A percentile compares a stretch with the other conserved stretches of the same genome.
These are phyloP conservation scores for Centropyge bicolor DNA, from an alignment of 2,797 vertebrate species.

Conservation along the genomic window DNA sequence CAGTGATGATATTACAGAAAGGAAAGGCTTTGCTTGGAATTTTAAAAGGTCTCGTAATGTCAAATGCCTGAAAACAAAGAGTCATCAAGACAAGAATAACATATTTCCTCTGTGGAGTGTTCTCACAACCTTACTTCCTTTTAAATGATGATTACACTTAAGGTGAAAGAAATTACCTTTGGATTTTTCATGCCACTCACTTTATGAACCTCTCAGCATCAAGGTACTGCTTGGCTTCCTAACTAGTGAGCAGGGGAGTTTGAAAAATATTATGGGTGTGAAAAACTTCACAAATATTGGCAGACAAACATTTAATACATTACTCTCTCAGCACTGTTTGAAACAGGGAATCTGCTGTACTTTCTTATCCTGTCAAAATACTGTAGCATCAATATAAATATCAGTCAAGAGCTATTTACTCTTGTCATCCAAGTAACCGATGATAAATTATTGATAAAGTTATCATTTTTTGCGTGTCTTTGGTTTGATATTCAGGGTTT, in stretches of 20 bases:
- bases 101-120: too few species aligned
- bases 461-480: not conserved
- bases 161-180: not conserved
- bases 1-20: not conserved
- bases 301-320: not conserved
- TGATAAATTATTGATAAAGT: not conserved
- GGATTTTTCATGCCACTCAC: not conserved
- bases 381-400: not conserved
- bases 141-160: not conserved
- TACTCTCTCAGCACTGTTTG: not conserved
- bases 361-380: not conserved
- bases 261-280: not conserved
- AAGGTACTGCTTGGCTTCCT: not conserved
- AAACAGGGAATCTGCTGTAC: not conserved
- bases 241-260: not conserved
- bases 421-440: not conserved
- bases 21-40: not conserved
- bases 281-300: not conserved
- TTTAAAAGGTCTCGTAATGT: not conserved
- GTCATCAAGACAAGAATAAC: not conserved
- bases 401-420: not conserved
- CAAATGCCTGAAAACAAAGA: not conserved
- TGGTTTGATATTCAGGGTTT: not conserved
- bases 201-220: not conserved
- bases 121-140: not conserved